Evolutionary conservation across 2,888 invertebrate species (phyloP), one percentile per base, ranked within the genome.

Genomic region (Ryuthela nishihirai): DNA sequence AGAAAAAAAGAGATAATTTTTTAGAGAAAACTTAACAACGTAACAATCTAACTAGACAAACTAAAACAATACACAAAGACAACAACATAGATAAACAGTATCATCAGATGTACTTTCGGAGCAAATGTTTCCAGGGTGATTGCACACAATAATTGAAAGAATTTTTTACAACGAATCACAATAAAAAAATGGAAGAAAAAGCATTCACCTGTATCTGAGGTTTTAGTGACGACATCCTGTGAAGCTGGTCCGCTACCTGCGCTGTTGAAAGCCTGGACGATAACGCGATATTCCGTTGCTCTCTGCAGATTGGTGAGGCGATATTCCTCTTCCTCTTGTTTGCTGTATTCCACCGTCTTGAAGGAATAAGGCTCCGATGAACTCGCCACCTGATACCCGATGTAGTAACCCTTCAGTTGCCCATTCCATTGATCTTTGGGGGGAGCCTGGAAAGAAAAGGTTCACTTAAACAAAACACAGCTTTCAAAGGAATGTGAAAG

Each of bases 391-490:
- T 63, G 59, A 24, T 52, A 64, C 1, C 64, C 64, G 17, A 64
- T 42, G 39, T 63, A 64, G 41, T 64, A 64, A 10, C 64, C 59
- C 7, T 53, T 50, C 24, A 64, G 44, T 17, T 59, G 47, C 5
- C 64, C 64, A 25, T 64, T 62, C 64, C 64, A 64, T 7, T 47
- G 48, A 24, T 64, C 64, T 15, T 58, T 58, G 7, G 64, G 62
- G 0, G 64, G 64, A 10, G 65, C 47, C 62, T 62, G 36, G 1
- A 39, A 21, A 23, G 23, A 12, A n/a, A 42, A 29, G n/a, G n/a
- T n/a, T n/a, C n/a, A n/a, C n/a, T n/a, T n/a, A n/a, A n/a, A n/a
- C n/a, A n/a, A n/a, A n/a, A n/a, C n/a, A n/a, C n/a, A n/a, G n/a
- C n/a, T n/a, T n/a, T n/a, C n/a, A n/a, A n/a, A n/a, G n/a, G n/a